These are phyloP conservation scores for Orius insidiosus DNA, from an alignment of 1,140 invertebrate genomes.

Conservation along the genomic window DNA sequence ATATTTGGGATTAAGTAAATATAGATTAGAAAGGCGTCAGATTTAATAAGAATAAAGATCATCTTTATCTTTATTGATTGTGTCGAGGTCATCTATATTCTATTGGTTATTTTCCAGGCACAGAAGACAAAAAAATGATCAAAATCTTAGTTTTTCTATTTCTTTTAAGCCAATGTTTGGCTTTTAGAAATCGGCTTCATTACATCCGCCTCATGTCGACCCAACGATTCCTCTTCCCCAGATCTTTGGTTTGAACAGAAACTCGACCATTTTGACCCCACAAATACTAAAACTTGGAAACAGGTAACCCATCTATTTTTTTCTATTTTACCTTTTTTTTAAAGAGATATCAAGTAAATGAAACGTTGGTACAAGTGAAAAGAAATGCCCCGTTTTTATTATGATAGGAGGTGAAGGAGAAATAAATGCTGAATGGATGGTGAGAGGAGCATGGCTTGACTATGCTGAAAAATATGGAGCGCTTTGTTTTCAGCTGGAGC, in stretches of 20 bases:
- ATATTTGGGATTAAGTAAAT: too few species aligned
- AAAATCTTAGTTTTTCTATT: too few species aligned
- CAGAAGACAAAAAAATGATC: too few species aligned
- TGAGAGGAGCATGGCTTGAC: conserved; percentile 60
- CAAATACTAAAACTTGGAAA: conserved; percentile 46
- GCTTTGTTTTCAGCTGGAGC: conserved; percentile 72
- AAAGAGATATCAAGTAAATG: conserved; percentile 65
- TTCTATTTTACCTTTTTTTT: too few species aligned
- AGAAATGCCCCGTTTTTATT: conserved; percentile 55
- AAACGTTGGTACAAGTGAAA: conserved; percentile 42
- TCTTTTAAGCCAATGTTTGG: too few species aligned
- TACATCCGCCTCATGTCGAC: background rate
- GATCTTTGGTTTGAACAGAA: conserved; percentile 61
- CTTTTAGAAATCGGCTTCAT: too few species aligned
- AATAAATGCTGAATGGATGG: conserved; percentile 61
- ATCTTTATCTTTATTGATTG: too few species aligned
- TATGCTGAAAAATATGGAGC: conserved; percentile 67
- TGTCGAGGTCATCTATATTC: too few species aligned
- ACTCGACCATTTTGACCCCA: conserved; percentile 58
- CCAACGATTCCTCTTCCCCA: conserved; percentile 21
- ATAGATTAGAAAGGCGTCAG: too few species aligned
- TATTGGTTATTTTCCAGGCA: too few species aligned
- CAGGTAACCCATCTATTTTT: too few species aligned
- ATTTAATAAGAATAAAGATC: too few species aligned
- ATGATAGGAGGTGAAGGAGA: conserved; percentile 75